Conservation (phyloP, 2,113 vertebrate genomes). For the Malurus alboscapulatus region DNA sequence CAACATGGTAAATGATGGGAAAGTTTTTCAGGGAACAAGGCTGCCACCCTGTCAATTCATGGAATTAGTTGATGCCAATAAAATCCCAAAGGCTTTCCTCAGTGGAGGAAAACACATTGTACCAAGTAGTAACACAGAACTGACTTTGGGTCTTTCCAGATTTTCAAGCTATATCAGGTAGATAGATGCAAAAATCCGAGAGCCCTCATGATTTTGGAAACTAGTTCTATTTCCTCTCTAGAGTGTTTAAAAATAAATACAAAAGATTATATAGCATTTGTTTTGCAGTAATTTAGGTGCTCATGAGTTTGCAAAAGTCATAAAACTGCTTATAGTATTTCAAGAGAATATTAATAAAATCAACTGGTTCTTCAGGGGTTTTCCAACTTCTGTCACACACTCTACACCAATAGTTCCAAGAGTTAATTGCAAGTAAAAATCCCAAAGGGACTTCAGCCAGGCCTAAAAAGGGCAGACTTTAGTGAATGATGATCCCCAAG, state of each 20-base stretch:
- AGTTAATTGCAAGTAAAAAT: not conserved
- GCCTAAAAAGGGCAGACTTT: not conserved
- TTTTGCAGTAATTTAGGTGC: not conserved
- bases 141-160: not conserved
- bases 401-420: not conserved
- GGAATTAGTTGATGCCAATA: not conserved
- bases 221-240: not conserved
- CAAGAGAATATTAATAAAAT: not conserved
- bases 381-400: not conserved
- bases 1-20: not conserved
- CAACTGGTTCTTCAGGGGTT: not conserved
- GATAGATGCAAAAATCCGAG: not conserved
- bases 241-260: not conserved
- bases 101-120: not conserved
- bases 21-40: not conserved
- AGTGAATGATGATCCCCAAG: not conserved
- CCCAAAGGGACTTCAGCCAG: not conserved
- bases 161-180: not conserved
- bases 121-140: accelerated
- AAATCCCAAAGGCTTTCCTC: not conserved
- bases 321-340: not conserved
- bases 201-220: not conserved
- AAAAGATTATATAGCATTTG: not conserved
- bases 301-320: not conserved
- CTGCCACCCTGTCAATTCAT: not conserved